These are phyloP conservation scores for Phrynocephalus versicolor DNA, from an alignment of 2,113 vertebrate species.

Conservation along the genomic window DNA sequence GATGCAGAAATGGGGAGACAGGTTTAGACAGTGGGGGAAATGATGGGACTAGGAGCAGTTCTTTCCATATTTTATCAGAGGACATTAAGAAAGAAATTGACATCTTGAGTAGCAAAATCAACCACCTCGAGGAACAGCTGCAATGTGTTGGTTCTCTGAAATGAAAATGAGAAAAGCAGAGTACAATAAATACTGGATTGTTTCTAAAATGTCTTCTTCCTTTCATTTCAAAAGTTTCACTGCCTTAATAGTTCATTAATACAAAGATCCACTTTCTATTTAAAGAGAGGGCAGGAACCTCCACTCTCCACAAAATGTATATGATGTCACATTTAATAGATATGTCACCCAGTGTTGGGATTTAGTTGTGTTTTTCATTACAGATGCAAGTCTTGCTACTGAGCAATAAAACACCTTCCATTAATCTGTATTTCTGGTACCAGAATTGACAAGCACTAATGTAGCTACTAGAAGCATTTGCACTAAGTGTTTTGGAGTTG, in stretches of 20 bases:
- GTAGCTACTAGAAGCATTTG: background rate
- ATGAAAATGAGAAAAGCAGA: slow-evolving; percentile 65
- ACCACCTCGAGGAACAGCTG: slow-evolving; percentile 59
- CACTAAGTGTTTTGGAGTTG: background rate
- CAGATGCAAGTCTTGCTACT: rapidly evolving
- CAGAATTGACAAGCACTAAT: background rate
- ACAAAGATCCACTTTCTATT: slow-evolving; percentile 5
- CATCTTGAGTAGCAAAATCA: slow-evolving; percentile 61
- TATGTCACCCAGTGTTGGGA: background rate
- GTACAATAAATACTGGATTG: slow-evolving; percentile 54
- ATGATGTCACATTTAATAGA: slow-evolving; percentile 31
- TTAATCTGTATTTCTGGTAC: background rate
- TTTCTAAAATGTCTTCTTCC: slow-evolving; percentile 64
- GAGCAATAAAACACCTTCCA: slow-evolving; percentile 1
- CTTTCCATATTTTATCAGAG: slow-evolving; percentile 67
- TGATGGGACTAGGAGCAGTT: slow-evolving; percentile 47
- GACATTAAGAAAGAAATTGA: slow-evolving; percentile 72
- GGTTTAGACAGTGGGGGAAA: too few species aligned
- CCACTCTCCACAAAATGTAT: background rate
- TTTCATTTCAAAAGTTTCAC: slow-evolving; percentile 53
- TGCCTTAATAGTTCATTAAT: slow-evolving; percentile 63
- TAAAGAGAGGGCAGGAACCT: background rate
- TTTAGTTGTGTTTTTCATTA: background rate
- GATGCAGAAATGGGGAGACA: slow-evolving; percentile 21
- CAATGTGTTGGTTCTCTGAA: slow-evolving; percentile 65